Base-by-base conservation (phyloP, 2,888 invertebrate species). In the Malthinus flaveolus region DNA sequence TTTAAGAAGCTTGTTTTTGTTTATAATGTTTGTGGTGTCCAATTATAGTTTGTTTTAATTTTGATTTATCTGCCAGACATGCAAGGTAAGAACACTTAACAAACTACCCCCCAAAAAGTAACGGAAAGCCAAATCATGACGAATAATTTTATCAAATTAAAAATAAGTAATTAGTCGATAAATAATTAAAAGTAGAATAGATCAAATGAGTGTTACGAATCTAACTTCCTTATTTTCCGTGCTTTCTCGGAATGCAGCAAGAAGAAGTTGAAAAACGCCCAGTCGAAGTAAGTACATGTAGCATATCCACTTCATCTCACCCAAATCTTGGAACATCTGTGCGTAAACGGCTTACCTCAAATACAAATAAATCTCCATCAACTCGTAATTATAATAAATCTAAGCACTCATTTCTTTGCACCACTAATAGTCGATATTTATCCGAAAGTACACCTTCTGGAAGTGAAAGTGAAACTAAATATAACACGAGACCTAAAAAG, bases 281-380 rank as follows among this genome's bases (percentile, higher is more conserved):
- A 69, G 61, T 65, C 62, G 77, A 79, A 77, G 80, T 80, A 80
- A 80, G 80, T 80, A 80, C 71, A 65, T 65, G 55, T 62, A 66
- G 55, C 51, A 53, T 66, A 62, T 67, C 63, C 53, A 64, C 71
- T 63, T 64, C 71, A 64, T 67, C 71, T 63, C 71, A 71, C 63
- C 60, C 62, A 48, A 66, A 65, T 59, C 56, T 62, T 45, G 61
- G 67, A 56, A 52, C 59, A 34, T 56, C 61, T 13, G 57, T 67
- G 36, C 69, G 69, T 36, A 67, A 68, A 58, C 63, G 67, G 33
- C 51, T 65, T 44, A 64, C 70, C 55, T 58, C 65, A 34, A 56
- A 49, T 32, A 49, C 10, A 13, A 12, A 32, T 36, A 59, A 55
- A 45, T 8, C 33, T 32, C 31, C 58, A 36, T 54, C 59, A 31